Conservation (phyloP, 2,888 invertebrate species). For the Zaprionus lineosus region DNA sequence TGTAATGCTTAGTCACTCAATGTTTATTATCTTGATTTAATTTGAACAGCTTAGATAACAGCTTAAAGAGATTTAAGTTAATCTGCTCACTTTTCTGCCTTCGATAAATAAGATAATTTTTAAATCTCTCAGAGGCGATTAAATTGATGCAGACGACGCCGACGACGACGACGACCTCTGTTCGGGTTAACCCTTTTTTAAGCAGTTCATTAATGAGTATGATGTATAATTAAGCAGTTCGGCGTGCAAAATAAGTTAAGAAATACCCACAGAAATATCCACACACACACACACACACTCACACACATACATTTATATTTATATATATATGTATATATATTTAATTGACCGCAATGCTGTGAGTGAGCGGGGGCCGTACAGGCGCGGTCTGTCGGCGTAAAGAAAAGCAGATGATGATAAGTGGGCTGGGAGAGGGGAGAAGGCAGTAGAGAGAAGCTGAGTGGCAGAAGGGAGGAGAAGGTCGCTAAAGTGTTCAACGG, state of each 20-base stretch:
- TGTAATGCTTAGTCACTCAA: no score
- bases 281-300: conserved; percentile 8
- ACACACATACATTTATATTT: conserved; percentile 1
- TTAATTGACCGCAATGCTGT: conserved; percentile 37
- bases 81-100: no score
- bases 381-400: not conserved
- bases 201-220: not conserved
- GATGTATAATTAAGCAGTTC: conserved; percentile 38
- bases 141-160: no score
- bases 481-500: conserved; percentile 50
- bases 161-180: no score
- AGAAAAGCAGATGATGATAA: no score
- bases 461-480: conserved; percentile 36
- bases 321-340: conserved; percentile 1
- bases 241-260: conserved; percentile 46
- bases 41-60: no score
- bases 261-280: conserved; percentile 17
- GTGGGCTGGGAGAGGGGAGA: not conserved
- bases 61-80: no score
- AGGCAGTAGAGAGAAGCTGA: not conserved
- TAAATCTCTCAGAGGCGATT: no score
- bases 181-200: not conserved
- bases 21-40: no score
- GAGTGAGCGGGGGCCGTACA: not conserved
- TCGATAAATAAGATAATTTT: no score